Base-by-base conservation (phyloP, 2,113 vertebrate genomes). In the Microtus montanus region DNA sequence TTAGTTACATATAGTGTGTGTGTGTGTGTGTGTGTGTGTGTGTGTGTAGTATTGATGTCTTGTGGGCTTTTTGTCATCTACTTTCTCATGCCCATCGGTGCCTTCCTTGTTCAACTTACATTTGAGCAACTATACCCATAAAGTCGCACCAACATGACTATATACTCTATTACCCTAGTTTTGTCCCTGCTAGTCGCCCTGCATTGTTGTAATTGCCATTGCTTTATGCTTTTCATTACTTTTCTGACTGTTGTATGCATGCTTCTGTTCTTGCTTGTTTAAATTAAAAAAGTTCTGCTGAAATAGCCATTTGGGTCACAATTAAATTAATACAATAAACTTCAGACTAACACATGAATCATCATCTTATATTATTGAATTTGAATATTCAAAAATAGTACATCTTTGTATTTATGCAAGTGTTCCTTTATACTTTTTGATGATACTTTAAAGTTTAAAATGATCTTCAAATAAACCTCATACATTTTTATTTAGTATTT, bases 341-440 rank as follows among this genome's bases (percentile, higher is more conserved):
- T 73, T 90, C 78, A 92, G 77, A 90, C 3, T 88, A 87, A 63
- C 61, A 49, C 44, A 6, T 92, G 54, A 90, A 64, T 64, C 83
- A 38, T 78, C 49, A 66, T 82, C 28, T 79, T 74, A 91, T 20
- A 91, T 30, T 33, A 71, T 68, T 68, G 58, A 89, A 19, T 87
- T 87, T 87, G n/a, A 38, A 94, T 90, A 64, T 85, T 86, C 19
- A 92, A 38, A 30, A 91, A 70, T 24, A 88, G 4, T 80, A 7
- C 73, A 24, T 78, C 7, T 78, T 83, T 95, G 33, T 96, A 70
- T 82, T 77, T 83, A 64, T 90, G 30, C 63, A 87, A 52, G 24
- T 87, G 38, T 91, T 95, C 9, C 91, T 94, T 95, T 84, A 73
- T 87, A 20, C 35, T 17, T 90, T 63, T 74, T 35, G 82, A 61